A percentile compares a stretch with the other conserved stretches of the same genome.
phyloP scores from a whole-genome alignment of 2,797 vertebrate genomes.

The Glossophaga mutica region DNA sequence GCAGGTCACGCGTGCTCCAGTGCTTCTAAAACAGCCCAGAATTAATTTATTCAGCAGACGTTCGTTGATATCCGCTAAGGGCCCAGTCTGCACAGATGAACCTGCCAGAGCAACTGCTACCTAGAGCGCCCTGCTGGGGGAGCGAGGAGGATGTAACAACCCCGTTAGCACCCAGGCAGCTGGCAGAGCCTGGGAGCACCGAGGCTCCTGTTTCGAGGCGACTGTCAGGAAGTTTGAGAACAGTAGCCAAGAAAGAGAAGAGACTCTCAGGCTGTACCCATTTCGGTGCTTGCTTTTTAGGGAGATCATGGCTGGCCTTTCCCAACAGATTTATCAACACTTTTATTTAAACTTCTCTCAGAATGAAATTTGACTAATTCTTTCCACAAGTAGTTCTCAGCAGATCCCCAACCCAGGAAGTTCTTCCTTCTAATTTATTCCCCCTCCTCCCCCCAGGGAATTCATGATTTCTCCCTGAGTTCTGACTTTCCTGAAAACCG shows the following conservation, averaged over 20 bases:
- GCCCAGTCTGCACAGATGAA: not conserved
- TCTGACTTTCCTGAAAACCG: slow-evolving; percentile 51
- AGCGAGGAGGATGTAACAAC: not conserved
- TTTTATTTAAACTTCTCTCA: slow-evolving; percentile 36
- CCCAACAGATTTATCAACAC: not conserved
- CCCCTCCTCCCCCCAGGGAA: not conserved
- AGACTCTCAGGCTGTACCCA: not conserved
- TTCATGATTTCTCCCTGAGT: not conserved
- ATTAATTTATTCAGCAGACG: not conserved
- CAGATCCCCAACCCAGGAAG: not conserved
- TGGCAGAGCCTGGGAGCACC: not conserved
- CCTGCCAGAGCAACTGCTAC: not conserved
- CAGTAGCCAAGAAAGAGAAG: not conserved
- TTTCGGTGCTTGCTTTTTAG: not conserved
- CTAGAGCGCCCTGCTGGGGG: not conserved
- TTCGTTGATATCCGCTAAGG: not conserved
- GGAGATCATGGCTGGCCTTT: not conserved
- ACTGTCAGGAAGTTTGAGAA: not conserved
- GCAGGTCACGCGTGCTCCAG: not conserved
- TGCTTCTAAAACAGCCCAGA: not conserved
- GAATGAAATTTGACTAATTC: not conserved
- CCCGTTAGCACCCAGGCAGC: not conserved
- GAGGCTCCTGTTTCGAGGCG: not conserved
- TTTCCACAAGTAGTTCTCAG: not conserved
- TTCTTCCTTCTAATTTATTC: not conserved